These are phyloP conservation scores for Masticophis lateralis DNA, from an alignment of 2,797 vertebrate genomes.

Conservation along the genomic window DNA sequence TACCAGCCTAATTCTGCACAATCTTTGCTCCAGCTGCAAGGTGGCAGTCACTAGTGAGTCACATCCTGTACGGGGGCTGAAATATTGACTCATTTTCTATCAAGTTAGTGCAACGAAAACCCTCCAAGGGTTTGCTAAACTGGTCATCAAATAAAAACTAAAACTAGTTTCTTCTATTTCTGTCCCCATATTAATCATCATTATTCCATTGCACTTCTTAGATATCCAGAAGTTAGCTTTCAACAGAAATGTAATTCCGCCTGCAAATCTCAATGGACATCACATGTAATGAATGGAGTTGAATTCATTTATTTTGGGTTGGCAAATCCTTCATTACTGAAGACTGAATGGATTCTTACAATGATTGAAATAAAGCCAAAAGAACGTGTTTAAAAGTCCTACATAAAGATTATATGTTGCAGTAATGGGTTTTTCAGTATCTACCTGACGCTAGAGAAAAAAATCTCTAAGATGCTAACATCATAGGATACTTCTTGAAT, in stretches of 20 bases:
- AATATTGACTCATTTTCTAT: slow-evolving; percentile 35
- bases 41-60: slow-evolving; percentile 49
- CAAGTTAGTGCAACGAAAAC: not conserved
- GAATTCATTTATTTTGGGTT: slow-evolving; percentile 8
- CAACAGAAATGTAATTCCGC: not conserved
- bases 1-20: slow-evolving; percentile 35
- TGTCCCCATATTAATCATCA: slow-evolving; percentile 24
- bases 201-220: not conserved
- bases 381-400: not conserved
- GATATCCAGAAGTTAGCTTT: not conserved
- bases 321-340: not conserved
- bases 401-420: not conserved
- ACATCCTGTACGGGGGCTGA: slow-evolving; percentile 29
- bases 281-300: not conserved
- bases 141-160: slow-evolving; percentile 42
- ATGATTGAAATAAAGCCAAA: not conserved
- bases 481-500: not conserved
- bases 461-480: not conserved
- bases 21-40: slow-evolving; percentile 44
- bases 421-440: not conserved
- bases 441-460: not conserved
- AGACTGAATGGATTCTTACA: slow-evolving; percentile 34
- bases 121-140: slow-evolving; percentile 30
- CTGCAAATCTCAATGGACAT: not conserved
- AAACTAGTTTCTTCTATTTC: slow-evolving; percentile 35